Base-by-base conservation (phyloP, 2,888 invertebrate species). In the Iphiclides podalirius region DNA sequence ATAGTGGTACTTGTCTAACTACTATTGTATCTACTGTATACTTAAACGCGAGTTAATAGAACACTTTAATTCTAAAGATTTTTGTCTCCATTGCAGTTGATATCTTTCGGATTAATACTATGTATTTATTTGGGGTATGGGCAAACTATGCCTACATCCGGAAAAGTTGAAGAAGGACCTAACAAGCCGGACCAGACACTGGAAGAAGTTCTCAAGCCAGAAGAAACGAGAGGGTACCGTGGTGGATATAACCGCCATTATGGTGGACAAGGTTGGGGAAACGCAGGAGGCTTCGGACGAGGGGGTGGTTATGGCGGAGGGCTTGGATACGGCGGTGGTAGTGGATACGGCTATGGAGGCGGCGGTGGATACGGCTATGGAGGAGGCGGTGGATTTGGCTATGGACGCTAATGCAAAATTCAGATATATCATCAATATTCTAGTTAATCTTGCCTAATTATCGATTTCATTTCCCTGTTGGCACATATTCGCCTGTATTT, bases 121-220 rank as follows among this genome's bases (percentile, higher is more conserved):
- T 41, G 41, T 17, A 11, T 41, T 31, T 36, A 26, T 20, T 11
- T 41, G 3, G 28, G 35, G 6, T 14, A 15, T n/a, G 13, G 23
- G 11, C 6, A 41, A n/a, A 35, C 41, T 17, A 36, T 47, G 35
- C 47, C 47, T 1, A n/a, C 36, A 36, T 34, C 35, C 6, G 23
- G 1, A 12, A 34, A 11, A 1, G 26, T 26, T n/a, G 40, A 13
- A 15, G 23, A 47, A 12, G 8, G 4, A 13, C n/a, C n/a, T n/a
- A n/a, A n/a, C n/a, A n/a, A n/a, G n/a, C n/a, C n/a, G n/a, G 9
- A 41, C 16, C 16, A 44, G 6, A 52, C 48, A 7, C 48, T 57
- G 0, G 61, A 52, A 1, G 66, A 57, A 20, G 42, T 23, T 23
- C 47, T 63, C 2, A 55, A 64, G 39, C 46, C 66, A 13, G 57